Evolutionary conservation across 2,888 invertebrate species (phyloP).

Genomic region (Aphodius sticticus): DNA sequence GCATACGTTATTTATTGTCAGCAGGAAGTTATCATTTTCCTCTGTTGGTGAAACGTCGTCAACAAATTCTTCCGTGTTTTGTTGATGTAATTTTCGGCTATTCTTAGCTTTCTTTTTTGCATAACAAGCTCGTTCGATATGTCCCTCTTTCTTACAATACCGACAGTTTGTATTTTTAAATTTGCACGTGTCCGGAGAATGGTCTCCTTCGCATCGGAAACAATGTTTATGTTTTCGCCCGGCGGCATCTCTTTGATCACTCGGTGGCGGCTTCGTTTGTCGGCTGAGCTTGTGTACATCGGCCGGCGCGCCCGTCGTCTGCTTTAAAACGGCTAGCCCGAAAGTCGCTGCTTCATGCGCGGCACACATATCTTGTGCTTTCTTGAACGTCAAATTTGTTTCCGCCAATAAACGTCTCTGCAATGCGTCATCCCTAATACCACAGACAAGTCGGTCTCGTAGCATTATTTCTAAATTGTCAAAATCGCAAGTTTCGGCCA

Average conservation of each 20-base stretch:
- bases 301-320: neutral
- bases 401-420: constrained; percentile 15
- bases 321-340: neutral
- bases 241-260: neutral
- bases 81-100: neutral
- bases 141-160: neutral
- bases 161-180: neutral
- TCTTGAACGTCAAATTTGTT: constrained; percentile 4
- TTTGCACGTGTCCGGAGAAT: neutral
- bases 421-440: neutral
- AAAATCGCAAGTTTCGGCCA: constrained; percentile 13
- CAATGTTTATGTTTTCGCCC: constrained; percentile 8
- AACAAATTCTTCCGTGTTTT: neutral
- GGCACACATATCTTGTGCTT: constrained; percentile 11
- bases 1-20: neutral
- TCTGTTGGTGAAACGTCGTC: neutral
- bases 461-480: constrained; percentile 9
- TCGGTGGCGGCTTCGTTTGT: neutral
- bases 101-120: neutral
- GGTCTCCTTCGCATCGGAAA: constrained; percentile 7
- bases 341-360: neutral
- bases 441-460: constrained; percentile 14
- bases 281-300: neutral
- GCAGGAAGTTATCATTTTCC: neutral
- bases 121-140: neutral